phyloP scores from a whole-genome alignment of 2,113 vertebrate genomes.

The Tonatia bakeri region DNA sequence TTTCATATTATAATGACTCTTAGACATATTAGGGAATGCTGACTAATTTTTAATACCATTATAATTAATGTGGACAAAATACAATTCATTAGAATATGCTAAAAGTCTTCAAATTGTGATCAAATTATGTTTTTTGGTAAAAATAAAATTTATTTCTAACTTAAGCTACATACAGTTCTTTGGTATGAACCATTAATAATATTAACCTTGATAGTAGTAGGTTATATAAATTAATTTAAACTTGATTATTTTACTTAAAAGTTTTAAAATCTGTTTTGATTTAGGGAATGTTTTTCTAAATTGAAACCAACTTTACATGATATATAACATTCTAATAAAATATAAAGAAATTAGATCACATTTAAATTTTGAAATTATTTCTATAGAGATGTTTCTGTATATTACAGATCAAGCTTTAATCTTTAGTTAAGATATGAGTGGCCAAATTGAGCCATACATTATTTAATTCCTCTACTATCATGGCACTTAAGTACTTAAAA shows the following conservation, averaged over 20 bases:
- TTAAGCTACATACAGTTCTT: not conserved
- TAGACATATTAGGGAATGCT: not conserved
- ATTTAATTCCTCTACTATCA: not conserved
- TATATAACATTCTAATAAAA: not conserved
- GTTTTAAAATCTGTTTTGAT: not conserved
- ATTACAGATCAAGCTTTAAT: not conserved
- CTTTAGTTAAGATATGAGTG: not conserved
- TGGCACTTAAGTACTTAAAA: not conserved
- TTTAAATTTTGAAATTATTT: not conserved
- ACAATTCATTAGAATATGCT: not conserved
- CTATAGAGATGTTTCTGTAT: not conserved
- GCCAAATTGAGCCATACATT: not conserved
- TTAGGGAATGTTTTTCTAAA: not conserved
- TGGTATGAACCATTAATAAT: not conserved
- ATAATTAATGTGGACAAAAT: not conserved
- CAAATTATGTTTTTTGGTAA: not conserved
- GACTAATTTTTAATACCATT: not conserved
- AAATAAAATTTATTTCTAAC: constrained; percentile 5
- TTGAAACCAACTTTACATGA: not conserved
- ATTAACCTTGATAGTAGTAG: not conserved
- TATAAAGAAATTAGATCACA: not conserved
- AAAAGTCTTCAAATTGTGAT: not conserved
- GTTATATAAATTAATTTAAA: not conserved
- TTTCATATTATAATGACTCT: not conserved
- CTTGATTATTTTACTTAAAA: not conserved